Base-by-base conservation (phyloP, 2,113 vertebrate species). In the Prunella himalayana region DNA sequence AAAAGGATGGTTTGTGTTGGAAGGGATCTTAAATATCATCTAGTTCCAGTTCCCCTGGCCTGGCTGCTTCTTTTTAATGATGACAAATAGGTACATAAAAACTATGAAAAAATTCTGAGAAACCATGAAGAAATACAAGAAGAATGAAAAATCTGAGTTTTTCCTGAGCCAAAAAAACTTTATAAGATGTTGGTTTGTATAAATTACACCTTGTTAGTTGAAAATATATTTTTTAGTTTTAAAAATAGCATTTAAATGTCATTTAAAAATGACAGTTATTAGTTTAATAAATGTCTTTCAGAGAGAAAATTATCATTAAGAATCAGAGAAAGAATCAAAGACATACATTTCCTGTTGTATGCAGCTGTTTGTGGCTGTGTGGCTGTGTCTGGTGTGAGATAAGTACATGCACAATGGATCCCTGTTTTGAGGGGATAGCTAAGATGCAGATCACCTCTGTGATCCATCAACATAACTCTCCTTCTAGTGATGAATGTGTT, bases 111-210 rank as follows among this genome's bases (percentile, higher is more conserved):
- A 35, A 41, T 5, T 22, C 11, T 57, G 22, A 59, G 13, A 66
- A 56, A 6, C 5, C 5, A 35, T 25, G 13, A 30, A 39, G 15
- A 61, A 54, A 10, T 30, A 41, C 30, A 79, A 53, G 11, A 61
- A 44, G 30, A 64, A 37, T n/a, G 23, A 23, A 51, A 68, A 37
- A 33, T 45, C 9, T 60, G 21, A 61, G 5, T 13, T 18, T 24
- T 13, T 83, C 61, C 22, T 54, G 8, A 41, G 11, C 3, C 10
- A 69, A 18, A 28, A 28, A 73, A 17, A 4, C 15, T 53, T 49
- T 9, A 4, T 31, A 68, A 11, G 9, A 4, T 0, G 0, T 28
- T 65, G 2, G 5, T 22, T 65, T 71, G 28, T 1, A 0, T 16
- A n/a, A 70, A 27, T 35, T 78, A 22, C 13, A n/a, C 13, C 6